Conservation (phyloP, 1,140 invertebrate genomes). For the Cecropterus lyciades region DNA sequence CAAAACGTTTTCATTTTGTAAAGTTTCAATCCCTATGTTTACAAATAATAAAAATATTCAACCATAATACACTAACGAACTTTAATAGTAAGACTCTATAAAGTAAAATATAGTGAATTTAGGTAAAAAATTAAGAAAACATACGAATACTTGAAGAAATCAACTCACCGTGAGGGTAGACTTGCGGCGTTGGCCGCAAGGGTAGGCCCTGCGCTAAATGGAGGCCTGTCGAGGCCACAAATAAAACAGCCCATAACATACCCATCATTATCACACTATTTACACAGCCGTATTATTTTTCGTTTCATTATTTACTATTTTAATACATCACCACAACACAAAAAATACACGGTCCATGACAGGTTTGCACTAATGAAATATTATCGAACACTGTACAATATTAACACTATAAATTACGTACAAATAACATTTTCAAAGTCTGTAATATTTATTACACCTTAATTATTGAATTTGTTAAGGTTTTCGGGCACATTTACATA, state of each 20-base stretch:
- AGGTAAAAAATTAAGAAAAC: constrained; percentile 42
- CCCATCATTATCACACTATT: constrained; percentile 80
- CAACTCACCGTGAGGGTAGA: constrained; percentile 77
- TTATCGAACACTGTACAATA: constrained; percentile 58
- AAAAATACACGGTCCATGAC: constrained; percentile 81
- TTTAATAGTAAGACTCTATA: neutral
- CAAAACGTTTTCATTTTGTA: neutral
- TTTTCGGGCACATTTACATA: constrained; percentile 79
- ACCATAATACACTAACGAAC: neutral
- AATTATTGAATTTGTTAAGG: constrained; percentile 64
- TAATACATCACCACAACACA: constrained; percentile 81
- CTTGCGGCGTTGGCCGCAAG: constrained; percentile 67
- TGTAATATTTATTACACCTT: constrained; percentile 61
- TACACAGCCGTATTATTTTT: constrained; percentile 77
- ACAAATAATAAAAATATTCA: neutral
- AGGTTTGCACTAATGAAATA: constrained; percentile 63
- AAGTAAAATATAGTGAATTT: neutral
- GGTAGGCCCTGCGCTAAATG: constrained; percentile 70
- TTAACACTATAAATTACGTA: constrained; percentile 55
- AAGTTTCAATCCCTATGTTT: constrained; percentile 4
- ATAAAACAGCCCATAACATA: constrained; percentile 76
- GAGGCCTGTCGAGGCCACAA: constrained; percentile 68
- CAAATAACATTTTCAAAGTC: constrained; percentile 60
- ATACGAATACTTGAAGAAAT: constrained; percentile 38
- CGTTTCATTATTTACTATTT: constrained; percentile 81